Percentiles rank a stretch among this genome's conserved stretches.
These are phyloP conservation scores for Tachina fera DNA, from an alignment of 2,888 invertebrate genomes.

Conservation along the genomic window DNA sequence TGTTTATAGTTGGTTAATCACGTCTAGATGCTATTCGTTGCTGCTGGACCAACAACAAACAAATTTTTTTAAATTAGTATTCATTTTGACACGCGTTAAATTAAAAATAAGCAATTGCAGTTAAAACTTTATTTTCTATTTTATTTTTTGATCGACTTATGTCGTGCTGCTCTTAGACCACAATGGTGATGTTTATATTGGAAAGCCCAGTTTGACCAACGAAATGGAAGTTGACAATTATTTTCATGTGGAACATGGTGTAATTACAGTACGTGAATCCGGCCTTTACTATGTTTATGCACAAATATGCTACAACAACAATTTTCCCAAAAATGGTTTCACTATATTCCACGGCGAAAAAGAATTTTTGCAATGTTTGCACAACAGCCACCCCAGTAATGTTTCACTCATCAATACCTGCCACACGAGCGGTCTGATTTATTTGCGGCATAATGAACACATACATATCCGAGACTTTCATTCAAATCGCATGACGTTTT, in stretches of 20 bases:
- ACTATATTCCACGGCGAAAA: slow-evolving; percentile 87
- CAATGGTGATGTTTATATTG: slow-evolving; percentile 80
- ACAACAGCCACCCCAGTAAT: slow-evolving; percentile 85
- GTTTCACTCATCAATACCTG: slow-evolving; percentile 88
- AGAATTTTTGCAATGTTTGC: slow-evolving; percentile 89
- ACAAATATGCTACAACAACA: slow-evolving; percentile 91
- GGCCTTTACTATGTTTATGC: slow-evolving; percentile 91
- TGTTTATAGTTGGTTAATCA: too few species aligned
- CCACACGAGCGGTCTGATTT: slow-evolving; percentile 88
- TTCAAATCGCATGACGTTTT: slow-evolving; percentile 77
- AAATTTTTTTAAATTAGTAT: too few species aligned
- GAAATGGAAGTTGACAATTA: slow-evolving; percentile 85
- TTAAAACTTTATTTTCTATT: too few species aligned
- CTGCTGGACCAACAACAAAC: too few species aligned
- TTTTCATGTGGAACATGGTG: slow-evolving; percentile 86
- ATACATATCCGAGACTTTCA: slow-evolving; percentile 88
- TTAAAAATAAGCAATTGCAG: too few species aligned
- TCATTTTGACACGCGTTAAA: too few species aligned
- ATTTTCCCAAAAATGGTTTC: slow-evolving; percentile 90
- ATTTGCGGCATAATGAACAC: slow-evolving; percentile 86
- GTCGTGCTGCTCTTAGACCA: slow-evolving; percentile 73
- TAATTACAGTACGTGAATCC: slow-evolving; percentile 87
- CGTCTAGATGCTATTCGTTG: too few species aligned
- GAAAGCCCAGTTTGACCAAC: slow-evolving; percentile 84
- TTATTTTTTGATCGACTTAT: too few species aligned